phyloP scores from a whole-genome alignment of 2,888 invertebrate species.

The Sthenelais limicola region DNA sequence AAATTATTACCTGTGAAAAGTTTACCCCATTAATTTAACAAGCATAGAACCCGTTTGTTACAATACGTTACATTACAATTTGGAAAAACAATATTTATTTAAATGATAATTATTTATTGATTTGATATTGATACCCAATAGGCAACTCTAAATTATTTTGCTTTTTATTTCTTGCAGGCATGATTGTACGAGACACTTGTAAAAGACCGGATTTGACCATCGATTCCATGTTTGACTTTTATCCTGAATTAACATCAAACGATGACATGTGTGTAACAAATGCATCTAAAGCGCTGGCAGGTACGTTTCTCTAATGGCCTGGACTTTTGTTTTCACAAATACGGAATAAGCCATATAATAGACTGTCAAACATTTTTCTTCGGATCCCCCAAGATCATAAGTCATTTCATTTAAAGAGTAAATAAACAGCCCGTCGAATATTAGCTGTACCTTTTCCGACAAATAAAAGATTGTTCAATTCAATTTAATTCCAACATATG shows the following conservation, averaged over 20 bases:
- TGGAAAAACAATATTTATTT: background rate
- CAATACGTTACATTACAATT: background rate
- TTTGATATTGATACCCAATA: background rate
- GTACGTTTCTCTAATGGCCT: too few species aligned
- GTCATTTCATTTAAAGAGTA: background rate
- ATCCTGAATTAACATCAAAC: conserved; percentile 55
- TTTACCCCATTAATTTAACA: too few species aligned
- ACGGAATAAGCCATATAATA: too few species aligned
- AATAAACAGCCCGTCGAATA: too few species aligned
- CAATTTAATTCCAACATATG: too few species aligned
- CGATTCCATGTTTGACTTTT: conserved; percentile 56
- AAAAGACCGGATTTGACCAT: conserved; percentile 51
- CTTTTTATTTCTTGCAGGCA: conserved; percentile 54
- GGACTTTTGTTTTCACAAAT: too few species aligned
- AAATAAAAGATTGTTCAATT: too few species aligned
- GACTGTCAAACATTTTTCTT: too few species aligned
- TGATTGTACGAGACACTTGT: conserved; percentile 64
- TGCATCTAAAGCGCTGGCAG: conserved; percentile 32
- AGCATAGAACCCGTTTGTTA: too few species aligned
- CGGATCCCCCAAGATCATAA: too few species aligned
- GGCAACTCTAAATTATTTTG: background rate
- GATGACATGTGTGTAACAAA: conserved; percentile 54
- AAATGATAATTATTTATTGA: background rate
- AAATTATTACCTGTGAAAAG: too few species aligned
- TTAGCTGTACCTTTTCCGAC: too few species aligned